Evolutionary conservation across 2,888 invertebrate species (phyloP).

Genomic region (Synergus gifuensis): DNA sequence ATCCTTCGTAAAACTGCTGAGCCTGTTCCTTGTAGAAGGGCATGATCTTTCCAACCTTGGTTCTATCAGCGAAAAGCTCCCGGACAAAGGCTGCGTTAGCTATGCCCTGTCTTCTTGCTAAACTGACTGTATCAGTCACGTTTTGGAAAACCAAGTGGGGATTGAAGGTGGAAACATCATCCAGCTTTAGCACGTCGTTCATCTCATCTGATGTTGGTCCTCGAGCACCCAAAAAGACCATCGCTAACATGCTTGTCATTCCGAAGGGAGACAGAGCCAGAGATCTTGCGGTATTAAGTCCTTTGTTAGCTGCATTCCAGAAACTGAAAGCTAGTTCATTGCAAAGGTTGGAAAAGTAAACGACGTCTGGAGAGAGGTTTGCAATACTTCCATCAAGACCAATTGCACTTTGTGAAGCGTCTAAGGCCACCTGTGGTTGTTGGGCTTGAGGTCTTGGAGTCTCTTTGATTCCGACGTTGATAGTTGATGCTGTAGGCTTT

Average conservation of each 20-base stretch:
- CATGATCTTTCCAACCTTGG: conserved; percentile 86
- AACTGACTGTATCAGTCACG: conserved; percentile 89
- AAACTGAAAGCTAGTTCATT: conserved; percentile 92
- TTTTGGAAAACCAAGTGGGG: conserved; percentile 93
- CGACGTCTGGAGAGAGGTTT: conserved; percentile 85
- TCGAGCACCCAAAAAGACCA: conserved; percentile 93
- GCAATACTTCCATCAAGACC: conserved; percentile 89
- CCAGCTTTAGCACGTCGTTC: conserved; percentile 90
- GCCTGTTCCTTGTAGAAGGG: conserved; percentile 94
- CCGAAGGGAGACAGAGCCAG: conserved; percentile 91
- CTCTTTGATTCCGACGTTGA: conserved; percentile 39
- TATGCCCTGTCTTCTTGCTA: conserved; percentile 84
- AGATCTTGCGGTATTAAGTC: conserved; percentile 87
- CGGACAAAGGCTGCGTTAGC: conserved; percentile 89
- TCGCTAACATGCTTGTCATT: conserved; percentile 90
- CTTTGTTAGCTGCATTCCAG: conserved; percentile 85
- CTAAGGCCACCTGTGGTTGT: conserved; percentile 78
- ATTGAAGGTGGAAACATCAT: conserved; percentile 94
- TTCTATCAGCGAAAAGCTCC: conserved; percentile 90
- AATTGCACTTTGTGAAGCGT: conserved; percentile 79
- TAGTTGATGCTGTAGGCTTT: conserved; percentile 46
- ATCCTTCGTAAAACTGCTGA: conserved; percentile 91
- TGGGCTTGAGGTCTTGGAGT: conserved; percentile 60
- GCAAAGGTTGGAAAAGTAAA: conserved; percentile 88
- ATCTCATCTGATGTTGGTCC: conserved; percentile 94